Base-by-base conservation (phyloP, 1,140 invertebrate genomes). In the Hycleus phaleratus region DNA sequence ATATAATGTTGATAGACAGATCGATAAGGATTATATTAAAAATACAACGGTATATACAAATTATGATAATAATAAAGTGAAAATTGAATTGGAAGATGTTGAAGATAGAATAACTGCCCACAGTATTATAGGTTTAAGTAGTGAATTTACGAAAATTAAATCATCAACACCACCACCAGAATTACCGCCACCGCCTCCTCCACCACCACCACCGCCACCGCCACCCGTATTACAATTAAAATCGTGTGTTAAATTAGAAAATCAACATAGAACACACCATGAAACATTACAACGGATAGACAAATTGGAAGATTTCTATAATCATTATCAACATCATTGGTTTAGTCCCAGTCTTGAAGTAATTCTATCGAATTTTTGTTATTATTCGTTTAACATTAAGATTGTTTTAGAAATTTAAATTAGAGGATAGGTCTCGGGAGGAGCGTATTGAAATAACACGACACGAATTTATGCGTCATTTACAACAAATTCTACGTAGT, bases 321-420 rank as follows among this genome's bases (percentile, higher is more conserved):
- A 73, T 59, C 67, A 72, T 58, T 72, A 73, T 57, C 71, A 73
- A 56, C 65, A 70, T 47, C 63, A 72, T 56, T 73, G 71, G 71
- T 73, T 73, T 54, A 71, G 70, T 65, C 62, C 68, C 11, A 67
- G 70, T 56, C 57, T 73, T 45, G 71, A 73, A 64, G 70, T 71
- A 63, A 58, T 38, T 5, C 3, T 3, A 10, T 39, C 38, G 6
- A 39, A 10, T 39, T 42, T 42, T 42, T 42, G 9, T n/a, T 42
- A 42, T 42, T 11, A 8, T 4, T 11, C 2, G 5, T 10, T 8
- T 10, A n/a, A n/a, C 10, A 7, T 10, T 10, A 42, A 0, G 10
- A 42, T 46, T 26, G 42, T 39, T 26, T 44, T 18, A 71, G 70
- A 67, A 66, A 59, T 67, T 73, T 24, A 73, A 73, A 66, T 58